Evolutionary conservation across 2,888 invertebrate genomes (phyloP), one percentile per base, ranked within the genome.

Genomic region (Cephus pulcher): DNA sequence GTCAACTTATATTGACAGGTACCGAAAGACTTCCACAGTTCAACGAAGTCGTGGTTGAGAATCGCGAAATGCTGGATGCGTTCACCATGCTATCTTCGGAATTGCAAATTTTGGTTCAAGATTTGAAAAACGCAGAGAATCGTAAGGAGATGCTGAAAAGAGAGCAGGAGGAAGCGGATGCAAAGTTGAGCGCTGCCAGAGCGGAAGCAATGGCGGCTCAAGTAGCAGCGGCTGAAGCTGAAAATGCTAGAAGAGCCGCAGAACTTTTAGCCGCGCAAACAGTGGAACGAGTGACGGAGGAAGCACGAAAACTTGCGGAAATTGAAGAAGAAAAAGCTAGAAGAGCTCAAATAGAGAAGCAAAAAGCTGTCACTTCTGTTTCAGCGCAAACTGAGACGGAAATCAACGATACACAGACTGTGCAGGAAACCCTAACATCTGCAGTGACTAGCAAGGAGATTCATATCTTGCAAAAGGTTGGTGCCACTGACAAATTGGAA

Each of bases 61-160:
- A 95, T 88, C 93, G 93, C 71, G 95, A 95, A 85, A 94, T 95
- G 93, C 88, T 95, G 73, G 95, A 95, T 82, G 95, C 95, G 0
- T 95, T 95, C 86, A 92, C 92, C 34, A 93, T 93, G 69, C 94
- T 94, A 84, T 93, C 93, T 69, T 93, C 93, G 74, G 95, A 95
- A 86, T 90, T 96, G 35, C 93, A 92, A 33, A 93, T 93, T 3
- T 89, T 96, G 37, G 92, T 93, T 12, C 92, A 92, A 73, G 95
- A 95, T 85, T 89, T 95, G 76, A 91, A 92, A 82, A 90, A 91
- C 37, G 93, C 93, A 0, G 93, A 94, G 86, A 92, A 93, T 75
- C 90, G 93, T 79, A 91, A 92, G 1, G 91, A 92, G 74, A 90
- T 92, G 74, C 83, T 93, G 70, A 90, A 81, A 90, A 81, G n/a